Conservation (phyloP, 2,113 vertebrate genomes). For the Cebus imitator region DNA sequence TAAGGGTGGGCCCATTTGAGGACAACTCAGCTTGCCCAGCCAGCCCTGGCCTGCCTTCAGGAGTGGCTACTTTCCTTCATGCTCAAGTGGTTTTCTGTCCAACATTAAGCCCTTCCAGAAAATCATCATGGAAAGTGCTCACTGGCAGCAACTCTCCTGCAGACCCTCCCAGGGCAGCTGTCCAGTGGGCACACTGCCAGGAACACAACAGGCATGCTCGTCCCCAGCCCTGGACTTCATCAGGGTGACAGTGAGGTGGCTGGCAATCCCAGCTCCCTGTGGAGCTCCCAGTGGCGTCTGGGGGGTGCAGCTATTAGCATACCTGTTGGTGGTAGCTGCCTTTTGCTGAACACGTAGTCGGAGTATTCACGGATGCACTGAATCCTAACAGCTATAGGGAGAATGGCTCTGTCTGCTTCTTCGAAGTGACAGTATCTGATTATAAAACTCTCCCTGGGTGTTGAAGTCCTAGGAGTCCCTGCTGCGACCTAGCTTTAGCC, state of each 20-base stretch:
- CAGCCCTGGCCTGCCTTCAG: background rate
- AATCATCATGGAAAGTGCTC: background rate
- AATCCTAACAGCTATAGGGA: background rate
- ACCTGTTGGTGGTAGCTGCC: background rate
- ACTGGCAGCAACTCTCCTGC: background rate
- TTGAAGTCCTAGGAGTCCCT: constrained; percentile 83
- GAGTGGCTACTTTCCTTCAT: background rate
- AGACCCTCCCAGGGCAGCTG: background rate
- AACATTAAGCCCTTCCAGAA: background rate
- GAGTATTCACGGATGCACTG: background rate
- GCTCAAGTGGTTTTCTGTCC: background rate
- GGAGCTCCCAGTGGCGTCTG: background rate
- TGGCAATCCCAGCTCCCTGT: background rate
- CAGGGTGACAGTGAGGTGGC: background rate
- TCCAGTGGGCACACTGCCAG: background rate
- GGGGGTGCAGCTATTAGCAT: background rate
- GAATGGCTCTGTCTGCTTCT: background rate
- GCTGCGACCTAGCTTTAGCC: constrained; percentile 86
- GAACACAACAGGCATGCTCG: background rate
- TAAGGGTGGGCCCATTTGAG: background rate
- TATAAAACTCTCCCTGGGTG: constrained; percentile 84
- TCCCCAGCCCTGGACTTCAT: background rate
- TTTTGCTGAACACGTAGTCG: background rate
- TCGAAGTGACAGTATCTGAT: constrained; percentile 87
- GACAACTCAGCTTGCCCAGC: background rate